A percentile compares a stretch with the other conserved stretches of the same genome.
Evolutionary conservation across 2,888 invertebrate genomes (phyloP).

Genomic region (Xanthostigma xanthostigma): DNA sequence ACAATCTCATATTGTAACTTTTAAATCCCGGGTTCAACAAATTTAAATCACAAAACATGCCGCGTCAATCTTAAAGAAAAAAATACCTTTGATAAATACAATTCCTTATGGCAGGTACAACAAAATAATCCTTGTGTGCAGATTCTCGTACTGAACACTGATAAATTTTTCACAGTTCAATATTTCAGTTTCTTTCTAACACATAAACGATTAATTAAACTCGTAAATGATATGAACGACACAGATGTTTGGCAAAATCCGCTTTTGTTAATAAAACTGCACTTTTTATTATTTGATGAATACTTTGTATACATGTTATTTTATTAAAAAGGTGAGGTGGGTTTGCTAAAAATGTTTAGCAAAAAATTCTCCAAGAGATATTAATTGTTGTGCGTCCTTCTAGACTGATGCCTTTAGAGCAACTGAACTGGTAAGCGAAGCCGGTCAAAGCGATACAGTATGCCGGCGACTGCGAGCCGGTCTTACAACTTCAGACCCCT

Average conservation of each 20-base stretch:
- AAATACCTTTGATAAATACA: no score
- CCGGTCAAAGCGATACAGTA: neutral
- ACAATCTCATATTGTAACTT: no score
- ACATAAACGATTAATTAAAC: constrained; percentile 28
- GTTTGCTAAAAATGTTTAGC: constrained; percentile 2
- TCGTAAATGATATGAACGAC: constrained; percentile 23
- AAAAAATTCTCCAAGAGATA: neutral
- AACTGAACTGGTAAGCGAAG: neutral
- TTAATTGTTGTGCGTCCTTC: neutral
- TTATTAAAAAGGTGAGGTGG: neutral
- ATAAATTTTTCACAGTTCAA: neutral
- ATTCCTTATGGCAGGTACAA: no score
- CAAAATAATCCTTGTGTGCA: no score
- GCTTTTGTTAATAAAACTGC: constrained; percentile 21
- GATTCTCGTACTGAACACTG: no score
- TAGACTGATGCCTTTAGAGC: constrained; percentile 1
- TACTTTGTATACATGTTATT: constrained; percentile 30
- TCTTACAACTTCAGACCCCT: no score
- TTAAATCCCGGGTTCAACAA: no score
- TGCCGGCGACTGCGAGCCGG: constrained; percentile 2
- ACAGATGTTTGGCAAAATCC: constrained; percentile 14
- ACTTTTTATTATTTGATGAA: constrained; percentile 27
- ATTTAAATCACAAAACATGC: no score
- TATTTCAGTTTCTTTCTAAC: constrained; percentile 28
- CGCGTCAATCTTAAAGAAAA: no score